Evolutionary conservation across 2,888 invertebrate genomes (phyloP), one percentile per base, ranked within the genome.

Genomic region (Kryphioiulus occultus): DNA sequence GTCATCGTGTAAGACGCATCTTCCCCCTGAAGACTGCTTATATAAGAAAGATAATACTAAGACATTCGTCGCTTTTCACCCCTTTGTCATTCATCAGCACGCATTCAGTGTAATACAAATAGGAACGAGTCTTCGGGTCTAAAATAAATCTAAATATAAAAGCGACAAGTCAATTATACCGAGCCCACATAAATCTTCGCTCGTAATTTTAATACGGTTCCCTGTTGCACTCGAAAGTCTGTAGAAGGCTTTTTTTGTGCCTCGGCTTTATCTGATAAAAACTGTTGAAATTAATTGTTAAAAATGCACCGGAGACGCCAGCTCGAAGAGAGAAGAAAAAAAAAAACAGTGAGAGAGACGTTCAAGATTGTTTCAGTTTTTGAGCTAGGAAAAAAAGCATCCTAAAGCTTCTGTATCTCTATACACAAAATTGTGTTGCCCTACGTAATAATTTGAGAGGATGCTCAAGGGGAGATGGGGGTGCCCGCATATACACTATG

Each of bases 111-210:
- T 68, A 68, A 68, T 68, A 68, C 59, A 68, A 68, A 68, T 68
- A 68, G 53, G 19, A 53, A n/a, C n/a, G 59, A 5, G 59, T 68
- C 59, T 68, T 22, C 22, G 22, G 59, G 59, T 68, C 19, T 68
- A 78, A 78, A 78, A 78, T 78, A 78, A 78, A 78, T 78, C 78
- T 78, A 78, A 78, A 78, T 78, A 78, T 78, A 78, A 78, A 78
- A 78, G 78, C 30, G 78, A 78, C 78, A 78, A 78, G 78, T 78
- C 78, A 78, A 78, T 78, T 78, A 78, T 78, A 78, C 26, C 15
- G 26, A 78, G 78, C 30, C 78, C 78, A 15, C 78, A 78, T 78
- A 78, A 78, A 78, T 78, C 78, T 78, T 30, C 30, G 26, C 35
- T 78, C 78, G 26, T 78, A 78, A 78, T 78, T 78, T 78, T 78